Base-by-base conservation (phyloP, 2,113 vertebrate species). In the Rhagologus leucostigma region DNA sequence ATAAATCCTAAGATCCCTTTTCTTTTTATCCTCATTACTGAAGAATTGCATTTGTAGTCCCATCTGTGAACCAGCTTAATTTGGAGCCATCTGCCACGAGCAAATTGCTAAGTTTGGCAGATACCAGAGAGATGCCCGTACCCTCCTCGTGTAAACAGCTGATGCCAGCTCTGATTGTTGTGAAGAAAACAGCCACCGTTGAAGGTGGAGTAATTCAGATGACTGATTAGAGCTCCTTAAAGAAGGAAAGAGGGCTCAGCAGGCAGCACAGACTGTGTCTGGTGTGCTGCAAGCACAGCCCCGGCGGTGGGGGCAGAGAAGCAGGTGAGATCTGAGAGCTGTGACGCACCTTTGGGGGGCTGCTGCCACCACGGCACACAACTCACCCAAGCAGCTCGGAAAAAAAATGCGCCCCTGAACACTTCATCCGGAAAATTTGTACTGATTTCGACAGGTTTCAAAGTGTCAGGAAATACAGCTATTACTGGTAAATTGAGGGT, bases 61-160 rank as follows among this genome's bases (percentile, higher is more conserved):
- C 97, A 97, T 97, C 95, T 97, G 96, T 80, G 95, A 97, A 88
- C 75, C 91, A 96, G 91, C 97, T 97, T 92, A 95, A 97, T 97
- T 96, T 91, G 81, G 87, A 96, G 80, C 97, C 97, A 98, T 98
- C 97, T 98, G 97, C 95, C 95, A 95, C 42, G 76, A 96, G 93
- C 95, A 96, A 97, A 95, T 92, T 63, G 94, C 94, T 89, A 96
- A 97, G 93, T 97, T 97, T 94, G 93, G 87, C 96, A 97, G 91
- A 96, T 20, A 93, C 47, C 84, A 96, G 94, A 96, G 92, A 86
- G 77, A 96, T 78, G 80, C 75, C 77, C 60, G 82, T 90, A 80
- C 69, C 87, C 73, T 95, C 93, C 93, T 91, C 35, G 24, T 73
- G 94, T 24, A 92, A 92, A 96, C 87, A 96, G 91, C 86, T 47